These are phyloP conservation scores for Caenorhabditis sp. DNA, from an alignment of 2,888 invertebrate genomes.

Conservation along the genomic window DNA sequence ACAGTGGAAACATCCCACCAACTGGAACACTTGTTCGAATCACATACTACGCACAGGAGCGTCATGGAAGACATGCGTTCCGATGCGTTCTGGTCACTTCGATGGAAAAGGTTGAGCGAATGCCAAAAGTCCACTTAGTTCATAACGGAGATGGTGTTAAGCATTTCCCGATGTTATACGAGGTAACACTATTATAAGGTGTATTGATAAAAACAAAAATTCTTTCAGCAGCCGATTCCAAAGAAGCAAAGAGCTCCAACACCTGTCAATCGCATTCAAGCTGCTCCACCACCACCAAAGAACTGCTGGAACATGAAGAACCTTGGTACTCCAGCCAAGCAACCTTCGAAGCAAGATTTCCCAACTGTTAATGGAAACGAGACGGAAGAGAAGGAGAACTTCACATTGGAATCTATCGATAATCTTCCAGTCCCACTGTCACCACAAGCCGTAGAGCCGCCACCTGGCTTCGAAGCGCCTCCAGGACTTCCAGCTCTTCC, in stretches of 20 bases:
- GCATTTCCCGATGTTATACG: conserved; percentile 6
- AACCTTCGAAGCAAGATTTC: conserved; percentile 5
- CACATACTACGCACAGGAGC: conserved; percentile 61
- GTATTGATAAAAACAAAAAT: no score
- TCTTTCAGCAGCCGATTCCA: conserved; percentile 38
- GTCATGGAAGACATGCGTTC: conserved; percentile 72
- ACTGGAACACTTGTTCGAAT: conserved; percentile 49
- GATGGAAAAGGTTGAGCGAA: conserved; percentile 57
- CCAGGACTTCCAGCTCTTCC: conserved; percentile 9
- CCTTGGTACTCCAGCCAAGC: conserved; percentile 18
- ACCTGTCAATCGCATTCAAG: conserved; percentile 12
- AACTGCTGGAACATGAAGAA: conserved; percentile 47
- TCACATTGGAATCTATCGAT: not conserved
- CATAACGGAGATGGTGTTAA: conserved; percentile 45
- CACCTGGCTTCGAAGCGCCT: conserved; percentile 3
- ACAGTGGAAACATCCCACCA: conserved; percentile 66
- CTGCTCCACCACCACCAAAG: conserved; percentile 35
- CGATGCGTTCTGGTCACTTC: conserved; percentile 72
- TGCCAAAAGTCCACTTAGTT: conserved; percentile 54
- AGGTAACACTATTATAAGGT: not conserved
- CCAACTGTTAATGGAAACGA: conserved; percentile 22
- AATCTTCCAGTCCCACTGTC: not conserved
- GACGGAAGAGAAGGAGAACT: not conserved
- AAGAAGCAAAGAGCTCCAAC: conserved; percentile 3
- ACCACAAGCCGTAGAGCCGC: not conserved